These are phyloP conservation scores for Paramisgurnus dabryanus DNA, from an alignment of 2,113 vertebrate species.

Conservation along the genomic window DNA sequence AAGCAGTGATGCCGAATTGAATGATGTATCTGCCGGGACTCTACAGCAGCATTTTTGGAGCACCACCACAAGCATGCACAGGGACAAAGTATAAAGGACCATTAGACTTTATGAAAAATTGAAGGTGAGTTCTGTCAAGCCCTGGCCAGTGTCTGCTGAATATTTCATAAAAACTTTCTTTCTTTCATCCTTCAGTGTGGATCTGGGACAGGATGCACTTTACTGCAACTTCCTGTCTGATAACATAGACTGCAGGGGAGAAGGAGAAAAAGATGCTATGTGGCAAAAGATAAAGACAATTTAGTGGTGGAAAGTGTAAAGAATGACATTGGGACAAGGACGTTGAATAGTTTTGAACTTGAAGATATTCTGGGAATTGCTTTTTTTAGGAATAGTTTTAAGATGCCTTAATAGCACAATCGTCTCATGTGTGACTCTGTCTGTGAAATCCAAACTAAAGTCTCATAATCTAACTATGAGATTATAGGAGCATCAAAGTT, in stretches of 20 bases:
- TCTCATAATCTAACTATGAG: too few species aligned
- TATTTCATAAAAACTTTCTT: slow-evolving; percentile 49
- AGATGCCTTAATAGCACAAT: background rate
- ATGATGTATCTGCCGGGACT: background rate
- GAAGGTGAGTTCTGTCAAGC: slow-evolving; percentile 22
- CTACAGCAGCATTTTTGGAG: background rate
- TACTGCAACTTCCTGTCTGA: slow-evolving; percentile 17
- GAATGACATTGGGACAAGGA: background rate
- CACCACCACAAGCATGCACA: background rate
- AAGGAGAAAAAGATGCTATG: background rate
- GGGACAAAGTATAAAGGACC: slow-evolving; percentile 10
- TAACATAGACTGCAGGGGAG: background rate
- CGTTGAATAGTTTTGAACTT: background rate
- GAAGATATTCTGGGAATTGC: too few species aligned
- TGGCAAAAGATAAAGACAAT: background rate
- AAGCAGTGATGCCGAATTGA: background rate
- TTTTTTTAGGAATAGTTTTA: too few species aligned
- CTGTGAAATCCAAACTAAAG: too few species aligned
- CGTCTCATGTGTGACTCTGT: background rate
- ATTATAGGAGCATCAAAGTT: too few species aligned
- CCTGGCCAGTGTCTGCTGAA: slow-evolving; percentile 32
- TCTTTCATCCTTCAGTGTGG: slow-evolving; percentile 22
- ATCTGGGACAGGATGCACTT: slow-evolving; percentile 39
- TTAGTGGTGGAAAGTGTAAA: background rate
- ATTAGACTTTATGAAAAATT: slow-evolving; percentile 45